phyloP scores from a whole-genome alignment of 2,113 vertebrate species.

The Irena cyanogastra region DNA sequence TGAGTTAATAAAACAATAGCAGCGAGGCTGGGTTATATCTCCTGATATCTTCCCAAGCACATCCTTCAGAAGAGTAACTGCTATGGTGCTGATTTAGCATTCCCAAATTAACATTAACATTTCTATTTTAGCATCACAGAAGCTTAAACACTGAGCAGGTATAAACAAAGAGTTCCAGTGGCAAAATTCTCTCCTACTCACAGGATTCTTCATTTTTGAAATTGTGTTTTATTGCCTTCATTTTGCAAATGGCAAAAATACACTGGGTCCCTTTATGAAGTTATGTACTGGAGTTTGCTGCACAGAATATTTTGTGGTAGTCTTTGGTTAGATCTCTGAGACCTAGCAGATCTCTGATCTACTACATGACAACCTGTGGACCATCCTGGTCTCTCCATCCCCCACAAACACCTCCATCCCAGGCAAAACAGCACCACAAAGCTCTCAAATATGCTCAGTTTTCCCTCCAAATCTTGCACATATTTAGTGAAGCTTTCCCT shows the following conservation, averaged over 20 bases:
- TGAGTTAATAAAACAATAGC: not conserved
- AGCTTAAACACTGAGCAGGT: slow-evolving; percentile 9
- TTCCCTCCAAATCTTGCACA: not conserved
- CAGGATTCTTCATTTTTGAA: not conserved
- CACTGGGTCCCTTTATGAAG: not conserved
- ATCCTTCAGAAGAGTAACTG: not conserved
- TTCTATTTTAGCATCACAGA: slow-evolving; percentile 16
- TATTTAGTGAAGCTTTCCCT: not conserved
- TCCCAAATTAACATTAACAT: slow-evolving; percentile 10
- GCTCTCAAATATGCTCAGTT: not conserved
- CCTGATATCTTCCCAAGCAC: not conserved
- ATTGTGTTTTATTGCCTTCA: not conserved
- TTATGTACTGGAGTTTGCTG: not conserved
- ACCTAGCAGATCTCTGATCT: not conserved
- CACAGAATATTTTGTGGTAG: not conserved
- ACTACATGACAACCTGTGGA: not conserved
- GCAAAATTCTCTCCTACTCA: not conserved
- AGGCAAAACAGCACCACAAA: not conserved
- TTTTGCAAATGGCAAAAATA: not conserved
- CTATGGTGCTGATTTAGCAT: not conserved
- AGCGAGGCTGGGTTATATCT: not conserved
- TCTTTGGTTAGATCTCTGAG: not conserved
- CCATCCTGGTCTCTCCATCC: not conserved
- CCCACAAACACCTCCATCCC: not conserved
- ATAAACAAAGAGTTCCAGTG: not conserved